Evolutionary conservation across 1,140 invertebrate genomes (phyloP).

Genomic region (Drepana arcuata): DNA sequence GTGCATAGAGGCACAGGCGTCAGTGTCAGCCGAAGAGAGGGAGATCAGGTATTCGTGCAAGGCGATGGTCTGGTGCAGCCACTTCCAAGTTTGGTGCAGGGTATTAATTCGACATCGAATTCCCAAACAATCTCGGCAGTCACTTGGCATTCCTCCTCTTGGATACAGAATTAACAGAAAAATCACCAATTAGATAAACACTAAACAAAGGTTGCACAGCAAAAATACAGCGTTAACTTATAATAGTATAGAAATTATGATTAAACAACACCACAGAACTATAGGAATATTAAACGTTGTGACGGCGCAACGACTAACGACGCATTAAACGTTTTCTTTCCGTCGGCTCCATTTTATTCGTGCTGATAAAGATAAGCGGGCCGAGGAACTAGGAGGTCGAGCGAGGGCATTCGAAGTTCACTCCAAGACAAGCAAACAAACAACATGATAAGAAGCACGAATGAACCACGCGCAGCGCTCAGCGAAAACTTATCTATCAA

Average conservation of each 20-base stretch:
- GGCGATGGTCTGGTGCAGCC: constrained; percentile 89
- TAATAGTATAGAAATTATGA: too few species aligned
- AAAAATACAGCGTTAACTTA: constrained; percentile 1
- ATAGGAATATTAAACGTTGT: constrained; percentile 13
- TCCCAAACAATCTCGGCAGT: constrained; percentile 87
- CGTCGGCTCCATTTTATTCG: constrained; percentile 64
- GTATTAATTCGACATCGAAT: constrained; percentile 86
- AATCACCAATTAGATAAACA: constrained; percentile 51
- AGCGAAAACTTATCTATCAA: too few species aligned
- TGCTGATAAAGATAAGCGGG: constrained; percentile 60
- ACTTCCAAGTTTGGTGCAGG: constrained; percentile 93
- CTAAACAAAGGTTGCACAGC: constrained; percentile 5
- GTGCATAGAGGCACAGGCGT: constrained; percentile 56
- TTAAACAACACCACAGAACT: too few species aligned
- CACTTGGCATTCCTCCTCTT: constrained; percentile 86
- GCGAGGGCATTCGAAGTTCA: constrained; percentile 65
- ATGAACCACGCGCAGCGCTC: constrained; percentile 44
- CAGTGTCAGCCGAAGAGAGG: constrained; percentile 81
- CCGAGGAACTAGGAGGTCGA: constrained; percentile 58
- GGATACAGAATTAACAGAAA: constrained; percentile 73
- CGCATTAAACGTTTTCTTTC: constrained; percentile 49
- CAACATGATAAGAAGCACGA: constrained; percentile 61
- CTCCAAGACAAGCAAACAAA: constrained; percentile 49
- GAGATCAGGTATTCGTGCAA: constrained; percentile 89
- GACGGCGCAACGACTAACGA: constrained; percentile 38